Percentiles rank a stretch among this genome's conserved stretches.
Evolutionary conservation across 2,113 vertebrate species (phyloP).

Genomic region (Microtus ochrogaster): DNA sequence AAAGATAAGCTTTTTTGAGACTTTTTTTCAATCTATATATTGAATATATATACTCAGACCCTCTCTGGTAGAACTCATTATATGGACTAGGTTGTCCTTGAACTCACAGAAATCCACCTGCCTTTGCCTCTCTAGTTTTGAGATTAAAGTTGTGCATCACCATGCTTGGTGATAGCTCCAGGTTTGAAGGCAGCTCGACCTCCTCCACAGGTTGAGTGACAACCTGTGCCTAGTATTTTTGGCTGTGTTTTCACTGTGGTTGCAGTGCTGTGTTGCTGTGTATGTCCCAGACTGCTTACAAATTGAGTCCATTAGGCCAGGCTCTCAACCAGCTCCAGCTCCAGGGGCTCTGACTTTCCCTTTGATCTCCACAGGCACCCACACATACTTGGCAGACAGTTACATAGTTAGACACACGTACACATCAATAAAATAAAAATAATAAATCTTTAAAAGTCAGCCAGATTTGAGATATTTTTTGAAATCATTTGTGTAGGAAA

Average conservation of each 20-base stretch:
- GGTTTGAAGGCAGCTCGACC: background rate
- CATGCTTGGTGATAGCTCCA: background rate
- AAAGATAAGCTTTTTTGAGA: background rate
- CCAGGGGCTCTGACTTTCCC: background rate
- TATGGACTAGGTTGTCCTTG: background rate
- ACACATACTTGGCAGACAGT: background rate
- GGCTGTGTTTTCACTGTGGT: background rate
- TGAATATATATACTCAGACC: no score
- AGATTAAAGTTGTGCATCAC: background rate
- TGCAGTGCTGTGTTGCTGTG: background rate
- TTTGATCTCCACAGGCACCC: background rate
- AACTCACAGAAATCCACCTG: background rate
- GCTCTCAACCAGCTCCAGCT: background rate
- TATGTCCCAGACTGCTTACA: background rate
- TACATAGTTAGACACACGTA: background rate
- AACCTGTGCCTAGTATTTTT: background rate
- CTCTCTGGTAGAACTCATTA: background rate
- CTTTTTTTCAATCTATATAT: no score
- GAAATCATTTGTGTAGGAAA: conserved; percentile 25
- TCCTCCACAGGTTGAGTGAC: background rate
- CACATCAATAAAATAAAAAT: background rate
- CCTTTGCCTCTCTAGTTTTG: background rate
- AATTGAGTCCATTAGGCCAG: background rate
- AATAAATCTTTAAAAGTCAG: background rate
- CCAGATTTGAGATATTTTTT: conserved; percentile 20